Base-by-base conservation (phyloP, 1,140 invertebrate genomes). In the Diorhabda carinulata region DNA sequence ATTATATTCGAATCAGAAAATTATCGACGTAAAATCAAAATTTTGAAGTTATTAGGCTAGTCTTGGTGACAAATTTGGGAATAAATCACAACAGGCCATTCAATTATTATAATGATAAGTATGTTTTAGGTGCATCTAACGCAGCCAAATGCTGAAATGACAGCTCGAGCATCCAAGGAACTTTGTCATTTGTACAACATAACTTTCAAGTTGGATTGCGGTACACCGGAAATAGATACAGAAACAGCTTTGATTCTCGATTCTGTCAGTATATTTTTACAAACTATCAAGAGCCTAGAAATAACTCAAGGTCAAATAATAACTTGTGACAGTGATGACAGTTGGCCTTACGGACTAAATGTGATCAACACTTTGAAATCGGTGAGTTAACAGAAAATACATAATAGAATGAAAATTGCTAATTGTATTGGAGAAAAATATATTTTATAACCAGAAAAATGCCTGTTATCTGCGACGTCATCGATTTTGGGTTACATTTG, bases 281-380 rank as follows among this genome's bases (percentile, higher is more conserved):
- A 70, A 41, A 66, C 59, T 8, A 10, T 73, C 9, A 10, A 40
- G 4, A 8, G 9, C 8, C 10, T 41, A 56, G 63, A 44, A n/a
- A 41, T 64, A 5, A 52, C 43, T 10, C 43, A 64, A 45, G 44
- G 63, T 52, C 63, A 42, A 25, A 6, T 10, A n/a, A 7, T 64
- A 25, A 9, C 25, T 6, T 97, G 95, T 77, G 87, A 91, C 60
- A 84, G 85, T 57, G 82, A 83, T 60, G 83, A 89, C 52, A 87
- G 86, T 57, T 97, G 94, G 94, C 86, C 87, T 64, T 88, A 91
- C 76, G 95, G 95, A 44, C 89, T 88, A 69, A 92, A 88, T 73
- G 82, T 97, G 10, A 87, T 91, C 63, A 97, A 97, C 84, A 93
- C 92, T 74, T 91, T 96, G 84, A 92, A 92, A 85, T 88, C 90